Evolutionary conservation across 2,888 invertebrate species (phyloP).

Genomic region (Stomorhina lunata): DNA sequence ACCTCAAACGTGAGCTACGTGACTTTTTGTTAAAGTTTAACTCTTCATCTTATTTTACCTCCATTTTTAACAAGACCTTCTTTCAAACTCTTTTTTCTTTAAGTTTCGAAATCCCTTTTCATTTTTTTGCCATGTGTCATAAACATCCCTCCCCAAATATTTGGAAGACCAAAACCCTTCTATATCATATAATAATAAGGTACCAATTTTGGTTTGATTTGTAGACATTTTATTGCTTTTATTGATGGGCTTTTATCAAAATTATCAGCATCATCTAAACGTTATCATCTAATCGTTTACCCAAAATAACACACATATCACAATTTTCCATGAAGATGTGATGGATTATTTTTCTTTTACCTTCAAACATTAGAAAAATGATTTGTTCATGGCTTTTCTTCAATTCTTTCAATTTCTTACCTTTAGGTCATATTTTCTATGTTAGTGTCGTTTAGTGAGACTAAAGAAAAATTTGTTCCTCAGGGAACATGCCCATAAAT

Average conservation of each 20-base stretch:
- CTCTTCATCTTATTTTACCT: too few relatives aligned
- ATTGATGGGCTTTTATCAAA: slow-evolving; percentile 67
- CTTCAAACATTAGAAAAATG: slow-evolving; percentile 44
- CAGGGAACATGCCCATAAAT: slow-evolving; percentile 38
- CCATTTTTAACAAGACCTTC: neutral
- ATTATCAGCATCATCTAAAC: slow-evolving; percentile 49
- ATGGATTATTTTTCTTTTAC: slow-evolving; percentile 51
- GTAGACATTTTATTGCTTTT: slow-evolving; percentile 68
- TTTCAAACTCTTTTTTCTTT: slow-evolving; percentile 55
- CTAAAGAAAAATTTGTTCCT: slow-evolving; percentile 43
- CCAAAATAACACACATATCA: slow-evolving; percentile 22
- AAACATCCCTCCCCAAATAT: slow-evolving; percentile 51
- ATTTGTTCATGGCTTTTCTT: slow-evolving; percentile 45
- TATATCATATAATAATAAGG: slow-evolving; percentile 40
- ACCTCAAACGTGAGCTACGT: slow-evolving; percentile 57
- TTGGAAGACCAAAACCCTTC: slow-evolving; percentile 12
- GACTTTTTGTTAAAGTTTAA: slow-evolving; percentile 51
- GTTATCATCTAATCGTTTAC: slow-evolving; percentile 53
- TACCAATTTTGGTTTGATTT: slow-evolving; percentile 63
- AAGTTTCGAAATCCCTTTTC: neutral
- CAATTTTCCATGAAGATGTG: slow-evolving; percentile 41
- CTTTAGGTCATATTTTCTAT: slow-evolving; percentile 59
- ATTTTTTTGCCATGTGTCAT: slow-evolving; percentile 56
- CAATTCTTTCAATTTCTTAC: slow-evolving; percentile 11
- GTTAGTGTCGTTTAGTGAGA: slow-evolving; percentile 44